phyloP scores from a whole-genome alignment of 2,888 invertebrate species.

The Catotricha subobsoleta region DNA sequence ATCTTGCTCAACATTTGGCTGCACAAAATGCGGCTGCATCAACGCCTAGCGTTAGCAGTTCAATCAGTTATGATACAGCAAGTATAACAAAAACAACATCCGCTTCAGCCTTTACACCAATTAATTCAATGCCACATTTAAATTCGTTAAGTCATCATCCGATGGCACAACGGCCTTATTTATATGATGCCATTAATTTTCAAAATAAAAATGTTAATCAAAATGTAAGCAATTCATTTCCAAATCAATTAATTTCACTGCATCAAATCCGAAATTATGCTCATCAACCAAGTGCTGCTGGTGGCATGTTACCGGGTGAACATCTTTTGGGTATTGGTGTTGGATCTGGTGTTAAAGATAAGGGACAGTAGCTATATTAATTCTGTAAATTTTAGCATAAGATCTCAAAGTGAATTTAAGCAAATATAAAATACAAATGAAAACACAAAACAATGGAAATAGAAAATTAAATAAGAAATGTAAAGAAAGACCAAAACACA shows the following conservation, averaged over 20 bases:
- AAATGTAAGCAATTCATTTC: conserved; percentile 50
- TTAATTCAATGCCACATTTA: conserved; percentile 69
- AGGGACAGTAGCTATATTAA: conserved; percentile 3
- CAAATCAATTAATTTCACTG: conserved; percentile 82
- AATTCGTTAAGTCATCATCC: conserved; percentile 50
- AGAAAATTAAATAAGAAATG: too few species aligned
- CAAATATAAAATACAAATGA: background rate
- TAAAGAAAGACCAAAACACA: too few species aligned
- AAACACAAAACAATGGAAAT: too few species aligned
- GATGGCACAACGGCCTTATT: conserved; percentile 58
- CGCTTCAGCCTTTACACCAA: conserved; percentile 80
- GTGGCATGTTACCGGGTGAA: conserved; percentile 46
- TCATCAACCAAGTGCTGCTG: conserved; percentile 55
- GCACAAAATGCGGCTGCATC: conserved; percentile 12
- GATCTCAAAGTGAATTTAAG: background rate
- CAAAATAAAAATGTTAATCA: conserved; percentile 46
- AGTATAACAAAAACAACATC: conserved; percentile 21
- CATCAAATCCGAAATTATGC: conserved; percentile 95
- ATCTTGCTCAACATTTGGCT: conserved; percentile 10
- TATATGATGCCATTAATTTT: conserved; percentile 80
- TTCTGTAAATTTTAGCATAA: background rate
- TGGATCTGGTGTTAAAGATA: conserved; percentile 10
- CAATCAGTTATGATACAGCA: conserved; percentile 12
- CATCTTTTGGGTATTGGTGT: conserved; percentile 37
- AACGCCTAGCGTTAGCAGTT: conserved; percentile 22